Conservation (phyloP, 1,140 invertebrate species). For the Pseudoatta argentina region DNA sequence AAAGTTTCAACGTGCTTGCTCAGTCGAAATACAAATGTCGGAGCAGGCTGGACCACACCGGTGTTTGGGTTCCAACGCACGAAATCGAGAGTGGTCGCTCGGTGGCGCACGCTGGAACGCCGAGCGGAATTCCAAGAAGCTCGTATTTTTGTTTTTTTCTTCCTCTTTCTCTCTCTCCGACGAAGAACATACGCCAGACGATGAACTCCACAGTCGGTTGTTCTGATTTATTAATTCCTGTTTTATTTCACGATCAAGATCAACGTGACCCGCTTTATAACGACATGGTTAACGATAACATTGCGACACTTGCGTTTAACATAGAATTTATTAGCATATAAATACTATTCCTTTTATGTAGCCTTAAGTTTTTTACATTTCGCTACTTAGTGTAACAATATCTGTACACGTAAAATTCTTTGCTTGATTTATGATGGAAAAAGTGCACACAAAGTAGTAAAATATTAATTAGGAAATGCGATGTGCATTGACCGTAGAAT, state of each 20-base stretch:
- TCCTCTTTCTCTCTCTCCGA: neutral
- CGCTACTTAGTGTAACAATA: neutral
- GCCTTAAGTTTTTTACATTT: slow-evolving; percentile 4
- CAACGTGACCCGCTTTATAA: slow-evolving; percentile 39
- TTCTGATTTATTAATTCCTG: slow-evolving; percentile 58
- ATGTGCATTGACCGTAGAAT: neutral
- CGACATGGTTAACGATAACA: slow-evolving; percentile 21
- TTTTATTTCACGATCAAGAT: slow-evolving; percentile 54
- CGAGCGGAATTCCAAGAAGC: slow-evolving; percentile 74
- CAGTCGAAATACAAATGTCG: slow-evolving; percentile 58
- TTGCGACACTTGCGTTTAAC: slow-evolving; percentile 21
- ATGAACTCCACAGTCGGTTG: slow-evolving; percentile 31
- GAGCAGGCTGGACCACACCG: slow-evolving; percentile 55
- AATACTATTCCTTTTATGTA: slow-evolving; percentile 13
- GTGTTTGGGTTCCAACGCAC: slow-evolving; percentile 72
- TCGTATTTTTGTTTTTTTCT: slow-evolving; percentile 28
- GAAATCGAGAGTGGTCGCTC: slow-evolving; percentile 74
- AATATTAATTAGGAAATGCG: slow-evolving; percentile 33
- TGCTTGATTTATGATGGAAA: neutral
- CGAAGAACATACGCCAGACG: slow-evolving; percentile 28
- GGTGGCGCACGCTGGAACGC: slow-evolving; percentile 73
- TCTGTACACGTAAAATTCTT: neutral
- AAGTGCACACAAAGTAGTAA: neutral
- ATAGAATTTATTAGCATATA: slow-evolving; percentile 16
- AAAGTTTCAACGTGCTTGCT: slow-evolving; percentile 71